Conservation (phyloP, 2,888 invertebrate genomes). For the Neuroscelio doddi region DNA sequence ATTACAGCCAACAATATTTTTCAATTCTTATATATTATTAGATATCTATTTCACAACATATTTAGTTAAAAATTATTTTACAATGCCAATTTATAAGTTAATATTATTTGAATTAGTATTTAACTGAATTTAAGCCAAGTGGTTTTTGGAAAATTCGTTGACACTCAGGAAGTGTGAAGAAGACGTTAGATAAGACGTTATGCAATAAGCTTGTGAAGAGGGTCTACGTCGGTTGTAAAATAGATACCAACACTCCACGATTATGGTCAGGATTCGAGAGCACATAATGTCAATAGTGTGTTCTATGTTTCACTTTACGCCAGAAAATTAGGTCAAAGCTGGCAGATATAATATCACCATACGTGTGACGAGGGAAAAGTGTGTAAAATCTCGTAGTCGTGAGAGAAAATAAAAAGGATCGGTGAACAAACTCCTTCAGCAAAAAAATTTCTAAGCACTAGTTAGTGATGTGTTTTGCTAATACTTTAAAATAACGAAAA, state of each 20-base stretch:
- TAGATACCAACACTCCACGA: slow-evolving; percentile 27
- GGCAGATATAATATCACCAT: slow-evolving; percentile 18
- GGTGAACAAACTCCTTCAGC: slow-evolving; percentile 4
- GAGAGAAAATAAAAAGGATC: slow-evolving; percentile 4
- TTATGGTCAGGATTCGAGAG: slow-evolving; percentile 33
- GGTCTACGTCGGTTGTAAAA: slow-evolving; percentile 2
- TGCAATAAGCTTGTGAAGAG: neutral
- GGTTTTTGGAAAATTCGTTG: neutral
- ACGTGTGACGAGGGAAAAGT: slow-evolving; percentile 9
- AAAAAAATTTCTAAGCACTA: slow-evolving; percentile 5
- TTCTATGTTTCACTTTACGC: slow-evolving; percentile 40
- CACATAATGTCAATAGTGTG: slow-evolving; percentile 43
- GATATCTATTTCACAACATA: no score
- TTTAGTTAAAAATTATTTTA: no score
- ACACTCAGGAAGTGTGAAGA: neutral
- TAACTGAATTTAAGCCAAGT: no score
- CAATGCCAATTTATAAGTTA: no score
- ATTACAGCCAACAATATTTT: no score
- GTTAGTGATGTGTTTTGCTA: no score
- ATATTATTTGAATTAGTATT: no score
- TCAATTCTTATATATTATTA: no score
- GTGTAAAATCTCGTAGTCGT: slow-evolving; percentile 12
- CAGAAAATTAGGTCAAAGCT: slow-evolving; percentile 40
- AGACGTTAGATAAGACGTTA: neutral
- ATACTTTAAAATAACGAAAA: no score